These are phyloP conservation scores for Lamellibrachia luymesi DNA, from an alignment of 1,140 invertebrate species.

Conservation along the genomic window DNA sequence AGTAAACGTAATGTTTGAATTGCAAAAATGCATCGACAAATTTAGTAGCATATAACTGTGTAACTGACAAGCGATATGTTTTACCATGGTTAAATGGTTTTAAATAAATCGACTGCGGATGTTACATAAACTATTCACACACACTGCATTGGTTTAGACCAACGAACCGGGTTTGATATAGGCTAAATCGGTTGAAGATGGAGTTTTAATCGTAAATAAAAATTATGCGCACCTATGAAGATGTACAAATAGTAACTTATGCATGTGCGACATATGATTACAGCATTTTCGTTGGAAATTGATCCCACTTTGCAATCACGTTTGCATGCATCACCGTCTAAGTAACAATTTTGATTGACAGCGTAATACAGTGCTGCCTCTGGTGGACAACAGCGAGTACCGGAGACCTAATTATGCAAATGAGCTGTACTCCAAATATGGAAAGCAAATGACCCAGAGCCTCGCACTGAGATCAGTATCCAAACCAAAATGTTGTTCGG, in stretches of 20 bases:
- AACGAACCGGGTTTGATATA: too few relatives aligned
- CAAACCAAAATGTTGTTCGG: background rate
- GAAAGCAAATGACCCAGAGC: conserved; percentile 3
- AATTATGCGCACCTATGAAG: background rate
- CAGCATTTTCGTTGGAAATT: background rate
- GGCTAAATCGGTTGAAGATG: too few relatives aligned
- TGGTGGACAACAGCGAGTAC: background rate
- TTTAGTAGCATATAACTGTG: too few relatives aligned
- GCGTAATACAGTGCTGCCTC: background rate
- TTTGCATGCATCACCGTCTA: background rate
- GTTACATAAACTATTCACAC: too few relatives aligned
- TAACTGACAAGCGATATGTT: too few relatives aligned
- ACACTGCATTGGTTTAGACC: too few relatives aligned
- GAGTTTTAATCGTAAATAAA: background rate
- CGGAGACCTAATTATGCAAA: conserved; percentile 1
- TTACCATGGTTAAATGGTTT: too few relatives aligned
- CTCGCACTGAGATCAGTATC: conserved; percentile 3
- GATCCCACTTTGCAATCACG: background rate
- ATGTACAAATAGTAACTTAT: background rate
- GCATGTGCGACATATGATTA: background rate
- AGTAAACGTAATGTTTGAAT: too few relatives aligned
- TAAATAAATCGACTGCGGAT: too few relatives aligned
- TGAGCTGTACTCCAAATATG: background rate
- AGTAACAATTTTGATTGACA: background rate
- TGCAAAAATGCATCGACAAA: too few relatives aligned